Evolutionary conservation across 23 tunicate species (phyloP).

Genomic region (Aplidium turbinatum): DNA sequence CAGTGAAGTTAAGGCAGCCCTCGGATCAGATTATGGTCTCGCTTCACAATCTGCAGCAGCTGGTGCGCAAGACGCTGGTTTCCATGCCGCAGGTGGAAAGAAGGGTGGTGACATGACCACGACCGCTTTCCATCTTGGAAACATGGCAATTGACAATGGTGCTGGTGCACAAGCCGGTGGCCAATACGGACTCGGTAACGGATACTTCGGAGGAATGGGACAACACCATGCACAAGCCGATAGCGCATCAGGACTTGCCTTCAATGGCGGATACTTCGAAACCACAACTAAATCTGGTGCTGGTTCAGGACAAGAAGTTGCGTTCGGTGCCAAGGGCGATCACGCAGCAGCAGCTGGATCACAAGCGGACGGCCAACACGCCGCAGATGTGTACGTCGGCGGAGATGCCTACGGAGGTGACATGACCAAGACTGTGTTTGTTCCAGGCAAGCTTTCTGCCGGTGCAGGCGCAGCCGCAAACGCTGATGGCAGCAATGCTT

Average conservation of each 20-base stretch:
- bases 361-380: conserved; percentile 8
- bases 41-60: too few relatives aligned
- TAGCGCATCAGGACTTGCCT: not conserved
- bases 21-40: not conserved
- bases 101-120: not conserved
- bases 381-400: not conserved
- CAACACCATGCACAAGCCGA: not conserved
- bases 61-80: too few relatives aligned
- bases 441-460: conserved; percentile 19
- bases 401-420: not conserved
- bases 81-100: too few relatives aligned
- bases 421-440: conserved; percentile 8
- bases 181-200: conserved; percentile 1
- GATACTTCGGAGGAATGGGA: conserved; percentile 17
- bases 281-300: conserved; percentile 3
- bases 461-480: conserved; percentile 17
- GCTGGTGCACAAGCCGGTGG: conserved; percentile 3
- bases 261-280: not conserved
- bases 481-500: conserved; percentile 1
- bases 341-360: conserved; percentile 8
- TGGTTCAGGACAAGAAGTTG: not conserved
- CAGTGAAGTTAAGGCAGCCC: not conserved
- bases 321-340: not conserved
- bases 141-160: not conserved
- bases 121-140: conserved; percentile 15